Percentiles rank a stretch among this genome's conserved stretches.
These are phyloP conservation scores for Cryptops parisi DNA, from an alignment of 2,888 invertebrate species.

Conservation along the genomic window DNA sequence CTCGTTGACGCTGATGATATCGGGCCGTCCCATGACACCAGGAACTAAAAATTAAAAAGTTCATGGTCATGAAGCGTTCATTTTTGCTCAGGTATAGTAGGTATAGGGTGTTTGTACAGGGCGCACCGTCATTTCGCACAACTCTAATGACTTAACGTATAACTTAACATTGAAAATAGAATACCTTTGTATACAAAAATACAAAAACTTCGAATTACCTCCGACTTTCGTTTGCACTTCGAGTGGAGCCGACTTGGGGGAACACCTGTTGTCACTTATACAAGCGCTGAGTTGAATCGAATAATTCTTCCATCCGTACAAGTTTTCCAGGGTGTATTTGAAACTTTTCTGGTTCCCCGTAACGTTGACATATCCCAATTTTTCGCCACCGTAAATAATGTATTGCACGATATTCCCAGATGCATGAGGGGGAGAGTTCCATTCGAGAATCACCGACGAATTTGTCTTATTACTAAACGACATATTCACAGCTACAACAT, in stretches of 20 bases:
- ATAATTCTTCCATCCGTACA: background rate
- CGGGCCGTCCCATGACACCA: background rate
- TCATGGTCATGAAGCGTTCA: no score
- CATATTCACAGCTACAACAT: background rate
- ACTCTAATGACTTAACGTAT: no score
- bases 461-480: background rate
- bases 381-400: background rate
- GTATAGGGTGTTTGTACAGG: no score
- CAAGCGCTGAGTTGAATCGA: constrained; percentile 31
- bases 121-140: no score
- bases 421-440: background rate
- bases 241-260: constrained; percentile 40
- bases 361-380: background rate
- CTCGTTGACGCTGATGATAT: background rate
- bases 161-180: no score
- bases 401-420: background rate
- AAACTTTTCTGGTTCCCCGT: background rate
- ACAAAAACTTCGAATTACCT: no score
- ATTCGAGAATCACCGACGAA: background rate
- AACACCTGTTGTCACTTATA: constrained; percentile 42
- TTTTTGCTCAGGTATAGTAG: no score
- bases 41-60: background rate
- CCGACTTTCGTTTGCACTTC: constrained; percentile 47
- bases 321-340: background rate
- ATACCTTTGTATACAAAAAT: no score